Conservation (phyloP, 2,797 vertebrate genomes). For the Epinephelus malabaricus region DNA sequence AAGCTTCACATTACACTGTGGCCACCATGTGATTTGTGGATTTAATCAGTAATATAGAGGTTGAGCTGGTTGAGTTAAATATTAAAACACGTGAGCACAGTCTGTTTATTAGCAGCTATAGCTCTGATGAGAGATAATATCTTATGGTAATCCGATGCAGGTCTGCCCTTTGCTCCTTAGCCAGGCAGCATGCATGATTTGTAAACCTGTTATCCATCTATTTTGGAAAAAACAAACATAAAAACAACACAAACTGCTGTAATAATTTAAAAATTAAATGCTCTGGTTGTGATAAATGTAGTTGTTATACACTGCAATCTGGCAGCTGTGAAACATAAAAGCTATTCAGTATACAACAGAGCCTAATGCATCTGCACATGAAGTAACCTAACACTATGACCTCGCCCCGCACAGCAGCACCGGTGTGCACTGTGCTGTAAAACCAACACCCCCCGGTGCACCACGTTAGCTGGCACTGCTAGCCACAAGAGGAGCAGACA, state of each 20-base stretch:
- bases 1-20: too few relatives aligned
- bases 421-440: conserved; percentile 60
- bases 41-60: too few relatives aligned
- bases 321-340: neutral
- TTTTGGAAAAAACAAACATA: neutral
- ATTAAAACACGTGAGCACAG: neutral
- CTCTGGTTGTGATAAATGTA: neutral
- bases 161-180: too few relatives aligned
- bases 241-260: neutral
- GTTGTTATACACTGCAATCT: neutral
- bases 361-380: neutral
- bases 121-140: neutral
- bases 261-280: neutral
- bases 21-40: too few relatives aligned
- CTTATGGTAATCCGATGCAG: neutral
- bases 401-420: conserved; percentile 28
- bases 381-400: neutral
- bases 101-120: neutral
- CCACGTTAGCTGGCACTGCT: conserved; percentile 71
- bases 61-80: too few relatives aligned
- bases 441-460: conserved; percentile 65
- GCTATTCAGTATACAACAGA: neutral
- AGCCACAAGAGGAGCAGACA: conserved; percentile 43
- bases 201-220: neutral
- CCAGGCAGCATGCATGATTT: neutral